Conservation (phyloP, 2,888 invertebrate genomes). For the Encarsia formosa region DNA sequence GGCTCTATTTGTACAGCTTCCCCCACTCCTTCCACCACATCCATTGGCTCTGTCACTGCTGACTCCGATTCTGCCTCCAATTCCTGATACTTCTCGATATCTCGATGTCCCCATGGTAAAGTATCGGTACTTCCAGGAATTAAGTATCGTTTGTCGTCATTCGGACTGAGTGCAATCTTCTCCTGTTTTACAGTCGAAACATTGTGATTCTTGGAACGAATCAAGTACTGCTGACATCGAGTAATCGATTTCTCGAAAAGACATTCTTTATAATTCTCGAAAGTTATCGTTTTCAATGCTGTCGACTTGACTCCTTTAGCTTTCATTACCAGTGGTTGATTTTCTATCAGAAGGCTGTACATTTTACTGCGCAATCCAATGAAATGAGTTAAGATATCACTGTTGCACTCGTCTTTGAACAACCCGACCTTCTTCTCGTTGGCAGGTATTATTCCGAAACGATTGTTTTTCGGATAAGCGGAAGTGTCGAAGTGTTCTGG, state of each 20-base stretch:
- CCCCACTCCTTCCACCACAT: no score
- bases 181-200: no score
- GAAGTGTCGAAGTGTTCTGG: slow-evolving; percentile 24
- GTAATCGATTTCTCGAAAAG: no score
- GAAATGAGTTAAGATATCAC: neutral
- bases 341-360: neutral
- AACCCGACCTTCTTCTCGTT: slow-evolving; percentile 36
- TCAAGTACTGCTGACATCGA: neutral
- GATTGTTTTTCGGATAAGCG: slow-evolving; percentile 20
- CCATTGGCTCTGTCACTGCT: no score
- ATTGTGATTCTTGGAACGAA: slow-evolving; percentile 3
- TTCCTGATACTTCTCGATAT: no score
- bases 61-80: no score
- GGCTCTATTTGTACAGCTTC: no score
- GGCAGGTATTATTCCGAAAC: slow-evolving; percentile 15
- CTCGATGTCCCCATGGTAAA: slow-evolving; percentile 39
- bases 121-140: no score
- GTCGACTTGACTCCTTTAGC: neutral
- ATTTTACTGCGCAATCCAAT: neutral
- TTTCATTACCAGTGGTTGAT: neutral
- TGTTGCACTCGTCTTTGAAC: slow-evolving; percentile 41
- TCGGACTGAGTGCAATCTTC: no score
- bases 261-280: no score
- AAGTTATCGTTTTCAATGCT: neutral
- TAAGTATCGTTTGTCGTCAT: no score